Conservation (phyloP, 2,888 invertebrate species). For the Meiosimyza platycephala region DNA sequence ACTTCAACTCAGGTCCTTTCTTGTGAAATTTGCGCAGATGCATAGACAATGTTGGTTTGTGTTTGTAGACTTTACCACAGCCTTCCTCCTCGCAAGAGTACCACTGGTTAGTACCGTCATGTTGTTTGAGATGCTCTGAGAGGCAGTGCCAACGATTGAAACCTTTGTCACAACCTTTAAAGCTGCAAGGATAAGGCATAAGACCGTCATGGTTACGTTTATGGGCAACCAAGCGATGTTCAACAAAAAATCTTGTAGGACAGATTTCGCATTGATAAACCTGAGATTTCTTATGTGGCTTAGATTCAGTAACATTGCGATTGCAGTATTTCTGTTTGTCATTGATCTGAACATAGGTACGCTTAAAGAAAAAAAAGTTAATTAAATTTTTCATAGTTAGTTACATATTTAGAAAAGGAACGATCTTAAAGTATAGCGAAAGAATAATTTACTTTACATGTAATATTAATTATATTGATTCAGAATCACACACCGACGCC, state of each 20-base stretch:
- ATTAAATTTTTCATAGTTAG: neutral
- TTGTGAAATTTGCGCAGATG: constrained; percentile 55
- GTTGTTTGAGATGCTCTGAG: constrained; percentile 52
- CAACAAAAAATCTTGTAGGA: constrained; percentile 46
- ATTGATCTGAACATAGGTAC: neutral
- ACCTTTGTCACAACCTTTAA: constrained; percentile 50
- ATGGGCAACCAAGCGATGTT: constrained; percentile 52
- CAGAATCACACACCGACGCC: too few relatives aligned
- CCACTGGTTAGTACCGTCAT: constrained; percentile 45
- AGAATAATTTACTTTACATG: too few relatives aligned
- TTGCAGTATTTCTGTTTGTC: neutral
- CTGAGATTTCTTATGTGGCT: constrained; percentile 12
- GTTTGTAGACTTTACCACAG: constrained; percentile 55
- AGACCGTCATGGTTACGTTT: constrained; percentile 54
- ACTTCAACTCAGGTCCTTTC: constrained; percentile 52
- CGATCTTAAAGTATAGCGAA: too few relatives aligned
- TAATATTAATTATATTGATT: too few relatives aligned
- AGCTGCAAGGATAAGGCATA: constrained; percentile 53
- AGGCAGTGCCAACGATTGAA: constrained; percentile 52
- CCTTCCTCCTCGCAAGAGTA: constrained; percentile 50
- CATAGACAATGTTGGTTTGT: constrained; percentile 54
- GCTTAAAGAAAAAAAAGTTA: neutral
- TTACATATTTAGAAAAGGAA: too few relatives aligned
- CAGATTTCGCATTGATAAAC: constrained; percentile 52
- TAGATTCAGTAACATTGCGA: neutral